Conservation (phyloP, 2,888 invertebrate species). For the Amphimallon solstitiale region DNA sequence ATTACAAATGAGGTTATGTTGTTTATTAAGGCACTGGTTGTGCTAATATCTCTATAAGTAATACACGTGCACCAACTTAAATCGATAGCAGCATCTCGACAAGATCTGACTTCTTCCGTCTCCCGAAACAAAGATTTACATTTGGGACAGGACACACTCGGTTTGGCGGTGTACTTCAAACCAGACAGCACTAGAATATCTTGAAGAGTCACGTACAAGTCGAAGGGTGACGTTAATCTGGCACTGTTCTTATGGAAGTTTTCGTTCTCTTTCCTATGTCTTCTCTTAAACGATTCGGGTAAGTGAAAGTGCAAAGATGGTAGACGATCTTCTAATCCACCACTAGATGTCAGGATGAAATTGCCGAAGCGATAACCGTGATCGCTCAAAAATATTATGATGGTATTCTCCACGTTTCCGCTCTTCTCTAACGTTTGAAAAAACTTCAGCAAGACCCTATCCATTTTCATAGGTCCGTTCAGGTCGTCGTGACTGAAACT, state of each 20-base stretch:
- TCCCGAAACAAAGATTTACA: slow-evolving; percentile 73
- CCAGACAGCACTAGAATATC: slow-evolving; percentile 70
- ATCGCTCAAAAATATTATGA: slow-evolving; percentile 80
- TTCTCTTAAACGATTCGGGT: slow-evolving; percentile 70
- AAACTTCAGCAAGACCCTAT: slow-evolving; percentile 70
- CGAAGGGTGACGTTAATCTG: slow-evolving; percentile 79
- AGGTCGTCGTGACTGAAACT: slow-evolving; percentile 80
- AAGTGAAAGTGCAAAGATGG: slow-evolving; percentile 78
- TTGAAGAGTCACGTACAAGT: slow-evolving; percentile 78
- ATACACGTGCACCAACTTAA: slow-evolving; percentile 82
- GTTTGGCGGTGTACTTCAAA: slow-evolving; percentile 50
- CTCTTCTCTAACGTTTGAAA: slow-evolving; percentile 69
- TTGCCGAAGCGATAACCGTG: slow-evolving; percentile 83
- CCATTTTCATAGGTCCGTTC: slow-evolving; percentile 75
- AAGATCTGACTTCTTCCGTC: slow-evolving; percentile 70
- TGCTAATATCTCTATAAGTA: slow-evolving; percentile 66
- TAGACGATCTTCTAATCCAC: slow-evolving; percentile 82
- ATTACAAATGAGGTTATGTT: slow-evolving; percentile 67
- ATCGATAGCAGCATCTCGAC: slow-evolving; percentile 73
- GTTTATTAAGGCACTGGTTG: slow-evolving; percentile 64
- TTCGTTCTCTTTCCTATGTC: slow-evolving; percentile 67
- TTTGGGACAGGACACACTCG: slow-evolving; percentile 66
- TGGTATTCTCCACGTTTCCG: slow-evolving; percentile 72
- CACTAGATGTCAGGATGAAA: slow-evolving; percentile 73
- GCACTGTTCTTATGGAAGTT: slow-evolving; percentile 72